These are phyloP conservation scores for Rhinogobius similis DNA, from an alignment of 2,113 vertebrate genomes.

Conservation along the genomic window DNA sequence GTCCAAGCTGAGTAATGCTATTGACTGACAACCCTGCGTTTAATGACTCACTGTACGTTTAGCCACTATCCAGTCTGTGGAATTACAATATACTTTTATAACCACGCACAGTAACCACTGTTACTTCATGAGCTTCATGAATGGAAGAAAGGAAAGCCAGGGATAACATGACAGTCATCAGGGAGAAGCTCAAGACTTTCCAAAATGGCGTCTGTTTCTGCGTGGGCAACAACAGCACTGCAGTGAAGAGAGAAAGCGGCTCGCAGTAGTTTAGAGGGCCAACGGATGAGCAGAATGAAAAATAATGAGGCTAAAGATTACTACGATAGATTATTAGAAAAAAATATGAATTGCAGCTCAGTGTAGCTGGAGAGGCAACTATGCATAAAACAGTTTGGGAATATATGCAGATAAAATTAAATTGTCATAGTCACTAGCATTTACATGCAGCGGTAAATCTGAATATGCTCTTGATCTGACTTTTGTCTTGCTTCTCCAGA, in stretches of 20 bases:
- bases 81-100: background rate
- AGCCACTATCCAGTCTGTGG: background rate
- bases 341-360: background rate
- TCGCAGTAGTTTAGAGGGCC: slow-evolving; percentile 10
- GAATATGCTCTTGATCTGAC: too few species aligned
- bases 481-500: too few species aligned
- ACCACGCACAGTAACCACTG: slow-evolving; percentile 8
- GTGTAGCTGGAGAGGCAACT: too few species aligned
- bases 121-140: slow-evolving; percentile 29
- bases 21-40: background rate
- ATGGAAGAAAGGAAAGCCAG: background rate
- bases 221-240: slow-evolving; percentile 67
- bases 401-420: too few species aligned
- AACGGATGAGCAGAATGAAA: slow-evolving; percentile 2
- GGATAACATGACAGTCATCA: slow-evolving; percentile 33
- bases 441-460: too few species aligned
- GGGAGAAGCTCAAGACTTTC: slow-evolving; percentile 54
- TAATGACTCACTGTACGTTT: background rate
- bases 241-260: slow-evolving; percentile 44
- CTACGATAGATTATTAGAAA: too few species aligned
- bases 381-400: too few species aligned
- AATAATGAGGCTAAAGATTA: background rate
- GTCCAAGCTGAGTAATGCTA: slow-evolving; percentile 9
- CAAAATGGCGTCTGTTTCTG: slow-evolving; percentile 68
- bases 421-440: too few species aligned